phyloP scores from a whole-genome alignment of 1,140 invertebrate genomes.

The Drosophila kohkoa region DNA sequence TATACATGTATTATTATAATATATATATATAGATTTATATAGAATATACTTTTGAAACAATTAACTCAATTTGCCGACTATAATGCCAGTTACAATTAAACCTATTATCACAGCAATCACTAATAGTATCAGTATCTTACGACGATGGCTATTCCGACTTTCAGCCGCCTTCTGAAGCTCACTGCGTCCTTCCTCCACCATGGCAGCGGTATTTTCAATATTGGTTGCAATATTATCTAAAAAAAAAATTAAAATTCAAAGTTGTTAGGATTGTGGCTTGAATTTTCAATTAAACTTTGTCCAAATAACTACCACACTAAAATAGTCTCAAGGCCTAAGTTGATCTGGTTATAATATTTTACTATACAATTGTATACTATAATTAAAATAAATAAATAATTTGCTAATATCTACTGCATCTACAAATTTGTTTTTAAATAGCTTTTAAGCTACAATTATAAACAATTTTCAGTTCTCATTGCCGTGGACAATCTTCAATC shows the following conservation, averaged over 20 bases:
- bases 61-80: slow-evolving; percentile 86
- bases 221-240: slow-evolving; percentile 95
- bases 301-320: too few relatives aligned
- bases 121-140: slow-evolving; percentile 89
- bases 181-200: slow-evolving; percentile 91
- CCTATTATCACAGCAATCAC: slow-evolving; percentile 88
- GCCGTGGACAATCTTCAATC: too few relatives aligned
- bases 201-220: slow-evolving; percentile 91
- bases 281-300: too few relatives aligned
- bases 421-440: too few relatives aligned
- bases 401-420: too few relatives aligned
- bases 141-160: slow-evolving; percentile 90
- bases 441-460: too few relatives aligned
- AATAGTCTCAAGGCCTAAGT: too few relatives aligned
- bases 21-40: slow-evolving; percentile 1
- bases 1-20: slow-evolving; percentile 24
- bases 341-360: too few relatives aligned
- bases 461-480: too few relatives aligned
- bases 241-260: slow-evolving; percentile 58
- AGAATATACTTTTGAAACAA: slow-evolving; percentile 59
- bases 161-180: slow-evolving; percentile 92
- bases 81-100: slow-evolving; percentile 88
- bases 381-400: too few relatives aligned
- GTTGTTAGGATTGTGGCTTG: too few relatives aligned
- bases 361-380: too few relatives aligned